Base-by-base conservation (phyloP, 2,113 vertebrate genomes). In the Falco punctatus region DNA sequence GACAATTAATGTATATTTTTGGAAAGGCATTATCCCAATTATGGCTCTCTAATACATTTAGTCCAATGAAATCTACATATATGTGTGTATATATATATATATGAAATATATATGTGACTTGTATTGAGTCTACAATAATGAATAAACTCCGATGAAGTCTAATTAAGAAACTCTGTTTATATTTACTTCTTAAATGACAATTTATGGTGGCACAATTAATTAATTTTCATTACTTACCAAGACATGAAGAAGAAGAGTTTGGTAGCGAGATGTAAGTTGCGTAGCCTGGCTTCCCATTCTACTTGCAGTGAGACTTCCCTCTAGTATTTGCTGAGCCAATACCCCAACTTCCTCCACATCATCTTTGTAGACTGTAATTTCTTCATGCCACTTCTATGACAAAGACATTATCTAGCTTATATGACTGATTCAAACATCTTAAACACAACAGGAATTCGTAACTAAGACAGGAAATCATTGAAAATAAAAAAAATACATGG, bases 281-380 rank as follows among this genome's bases (percentile, higher is more conserved):
- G 99, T 99, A 78, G 99, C 99, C 79, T 99, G 99, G 77, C 97
- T 98, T 84, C 99, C 99, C 94, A 99, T 97, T 27, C 97, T 96
- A 95, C 98, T 98, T 84, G 98, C 98, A 94, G 98, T 98, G 46
- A 98, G 98, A 89, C 97, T 98, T 97, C 99, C 99, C 32, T 99
- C 99, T 88, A 99, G 96, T 75, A 99, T 98, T 97, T 99, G 98
- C 98, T 99, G 99, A 11, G 99, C 99, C 75, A 99, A 95, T 16
- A 98, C 86, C 4, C 99, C 99, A 54, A 99, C 98, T 32, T 99
- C 98, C 72, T 99, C 99, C 11, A 99, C 98, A 75, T 99, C 99
- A 40, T 98, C 98, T 97, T 99, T 99, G 84, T 98, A 98, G 1
- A 98, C 6, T 16, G 98, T 91, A 74, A 98, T 98, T 35, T 98